Conservation (phyloP, 1,140 invertebrate genomes). For the Platyscapa corneri region DNA sequence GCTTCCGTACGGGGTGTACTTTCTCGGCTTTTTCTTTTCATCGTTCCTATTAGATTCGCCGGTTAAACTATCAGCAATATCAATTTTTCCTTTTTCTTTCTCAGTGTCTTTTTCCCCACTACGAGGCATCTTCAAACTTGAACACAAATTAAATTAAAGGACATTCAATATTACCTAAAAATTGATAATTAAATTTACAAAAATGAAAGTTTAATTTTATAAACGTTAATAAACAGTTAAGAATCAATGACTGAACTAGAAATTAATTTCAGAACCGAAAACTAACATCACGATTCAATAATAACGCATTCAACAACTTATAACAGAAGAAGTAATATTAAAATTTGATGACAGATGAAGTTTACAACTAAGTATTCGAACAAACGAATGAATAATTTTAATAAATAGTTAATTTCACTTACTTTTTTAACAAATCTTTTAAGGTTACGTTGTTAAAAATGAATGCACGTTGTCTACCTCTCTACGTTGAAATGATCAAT, state of each 20-base stretch:
- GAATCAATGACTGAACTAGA: not conserved
- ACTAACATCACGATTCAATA: not conserved
- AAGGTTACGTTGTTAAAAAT: slow-evolving; percentile 33
- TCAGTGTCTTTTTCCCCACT: slow-evolving; percentile 16
- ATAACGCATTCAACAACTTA: not conserved
- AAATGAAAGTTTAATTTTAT: slow-evolving; percentile 16
- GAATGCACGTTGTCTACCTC: slow-evolving; percentile 11
- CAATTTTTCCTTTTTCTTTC: slow-evolving; percentile 27
- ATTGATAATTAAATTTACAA: not conserved
- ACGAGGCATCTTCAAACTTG: slow-evolving; percentile 44
- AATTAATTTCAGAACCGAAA: not conserved
- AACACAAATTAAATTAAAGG: slow-evolving; percentile 13
- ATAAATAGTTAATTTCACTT: slow-evolving; percentile 21
- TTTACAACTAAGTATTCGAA: not conserved
- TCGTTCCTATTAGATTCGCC: slow-evolving; percentile 23
- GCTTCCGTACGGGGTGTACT: slow-evolving; percentile 23
- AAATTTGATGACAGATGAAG: not conserved
- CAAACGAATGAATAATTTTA: not conserved
- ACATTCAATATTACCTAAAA: slow-evolving; percentile 7
- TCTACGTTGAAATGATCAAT: slow-evolving; percentile 39
- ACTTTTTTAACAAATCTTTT: slow-evolving; percentile 20
- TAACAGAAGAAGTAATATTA: slow-evolving; percentile 7
- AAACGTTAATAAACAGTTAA: slow-evolving; percentile 27
- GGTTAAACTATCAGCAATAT: slow-evolving; percentile 17
- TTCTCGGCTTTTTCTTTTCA: slow-evolving; percentile 40